These are phyloP conservation scores for Oryzias sinensis DNA, from an alignment of 2,797 vertebrate genomes.

Conservation along the genomic window DNA sequence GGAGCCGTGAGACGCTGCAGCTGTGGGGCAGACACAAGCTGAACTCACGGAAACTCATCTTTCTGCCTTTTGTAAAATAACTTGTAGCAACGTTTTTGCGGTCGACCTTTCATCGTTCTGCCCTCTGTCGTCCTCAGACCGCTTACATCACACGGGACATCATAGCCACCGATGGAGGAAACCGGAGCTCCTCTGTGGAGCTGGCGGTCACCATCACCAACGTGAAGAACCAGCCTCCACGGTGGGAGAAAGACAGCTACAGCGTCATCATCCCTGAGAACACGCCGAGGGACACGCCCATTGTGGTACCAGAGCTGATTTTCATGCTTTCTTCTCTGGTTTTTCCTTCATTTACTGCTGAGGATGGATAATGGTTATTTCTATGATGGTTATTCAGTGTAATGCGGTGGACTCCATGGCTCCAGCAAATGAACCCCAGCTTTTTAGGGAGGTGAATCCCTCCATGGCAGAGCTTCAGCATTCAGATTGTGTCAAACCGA, in stretches of 20 bases:
- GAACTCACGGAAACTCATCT: too few relatives aligned
- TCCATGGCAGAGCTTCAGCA: too few relatives aligned
- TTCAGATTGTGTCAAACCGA: neutral
- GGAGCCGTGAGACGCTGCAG: too few relatives aligned
- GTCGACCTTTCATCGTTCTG: neutral
- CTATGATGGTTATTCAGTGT: too few relatives aligned
- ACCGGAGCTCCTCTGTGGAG: slow-evolving; percentile 84
- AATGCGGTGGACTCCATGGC: too few relatives aligned
- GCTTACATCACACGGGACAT: slow-evolving; percentile 82
- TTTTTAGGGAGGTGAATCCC: too few relatives aligned
- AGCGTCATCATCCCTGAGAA: slow-evolving; percentile 87
- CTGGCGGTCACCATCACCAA: slow-evolving; percentile 84
- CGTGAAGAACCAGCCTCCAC: slow-evolving; percentile 85
- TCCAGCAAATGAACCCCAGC: too few relatives aligned
- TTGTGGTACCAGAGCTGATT: slow-evolving; percentile 68
- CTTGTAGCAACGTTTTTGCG: slow-evolving; percentile 17
- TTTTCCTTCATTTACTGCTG: too few relatives aligned
- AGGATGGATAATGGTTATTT: too few relatives aligned
- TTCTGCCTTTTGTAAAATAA: neutral
- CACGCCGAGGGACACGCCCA: slow-evolving; percentile 75
- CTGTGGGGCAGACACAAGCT: too few relatives aligned
- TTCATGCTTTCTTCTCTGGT: too few relatives aligned
- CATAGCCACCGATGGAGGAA: slow-evolving; percentile 84
- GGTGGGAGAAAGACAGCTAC: slow-evolving; percentile 85
- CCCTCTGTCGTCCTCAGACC: slow-evolving; percentile 65